A percentile compares a stretch with the other conserved stretches of the same genome.
Conservation (phyloP, 1,140 invertebrate species). For the Lordiphosa clarofinis region DNA sequence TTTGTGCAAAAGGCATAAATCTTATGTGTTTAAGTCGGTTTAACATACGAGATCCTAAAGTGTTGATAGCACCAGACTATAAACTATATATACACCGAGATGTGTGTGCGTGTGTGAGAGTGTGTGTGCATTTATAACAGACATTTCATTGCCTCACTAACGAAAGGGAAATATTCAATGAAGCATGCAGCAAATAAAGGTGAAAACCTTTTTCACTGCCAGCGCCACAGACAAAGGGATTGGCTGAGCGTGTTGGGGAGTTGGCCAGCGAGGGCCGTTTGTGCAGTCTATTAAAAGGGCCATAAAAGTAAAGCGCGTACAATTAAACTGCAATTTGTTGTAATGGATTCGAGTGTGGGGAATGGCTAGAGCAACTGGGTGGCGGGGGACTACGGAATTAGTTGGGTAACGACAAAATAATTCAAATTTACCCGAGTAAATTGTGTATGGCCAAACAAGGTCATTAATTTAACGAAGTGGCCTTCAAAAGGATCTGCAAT, state of each 20-base stretch:
- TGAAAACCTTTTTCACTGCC: constrained; percentile 49
- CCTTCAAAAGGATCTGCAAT: too few species aligned
- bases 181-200: constrained; percentile 60
- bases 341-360: neutral
- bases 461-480: too few species aligned
- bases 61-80: constrained; percentile 60
- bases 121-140: constrained; percentile 53
- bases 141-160: constrained; percentile 62
- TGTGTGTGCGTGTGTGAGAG: constrained; percentile 15
- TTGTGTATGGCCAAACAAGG: too few species aligned
- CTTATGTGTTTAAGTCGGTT: constrained; percentile 59
- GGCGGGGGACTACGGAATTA: too few species aligned
- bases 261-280: constrained; percentile 15
- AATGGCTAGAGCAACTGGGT: neutral
- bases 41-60: constrained; percentile 62
- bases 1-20: constrained; percentile 55
- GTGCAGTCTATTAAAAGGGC: constrained; percentile 9
- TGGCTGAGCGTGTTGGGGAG: neutral
- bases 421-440: too few species aligned
- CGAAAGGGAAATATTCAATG: constrained; percentile 62
- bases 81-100: constrained; percentile 36
- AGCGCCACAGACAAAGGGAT: constrained; percentile 12
- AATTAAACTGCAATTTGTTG: too few species aligned
- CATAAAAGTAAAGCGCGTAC: too few species aligned
- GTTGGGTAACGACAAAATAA: too few species aligned